Evolutionary conservation across 2,797 vertebrate species (phyloP).

Genomic region (Ammospiza maritima): DNA sequence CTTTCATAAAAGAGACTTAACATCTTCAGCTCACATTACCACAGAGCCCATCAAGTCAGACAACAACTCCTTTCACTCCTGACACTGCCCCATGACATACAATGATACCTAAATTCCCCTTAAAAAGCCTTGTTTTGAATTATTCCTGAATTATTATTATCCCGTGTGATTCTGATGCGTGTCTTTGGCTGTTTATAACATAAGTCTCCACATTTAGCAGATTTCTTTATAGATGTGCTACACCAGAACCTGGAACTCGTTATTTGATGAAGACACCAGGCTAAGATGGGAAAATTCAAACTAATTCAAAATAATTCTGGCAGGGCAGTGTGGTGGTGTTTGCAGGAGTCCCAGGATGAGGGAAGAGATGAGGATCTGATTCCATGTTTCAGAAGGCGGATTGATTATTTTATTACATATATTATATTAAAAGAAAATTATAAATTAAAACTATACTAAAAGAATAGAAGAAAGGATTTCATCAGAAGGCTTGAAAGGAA

Average conservation of each 20-base stretch:
- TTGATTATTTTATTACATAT: no score
- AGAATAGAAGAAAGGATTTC: no score
- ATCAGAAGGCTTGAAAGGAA: no score
- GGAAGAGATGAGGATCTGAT: no score
- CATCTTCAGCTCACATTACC: not conserved
- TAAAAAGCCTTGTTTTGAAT: not conserved
- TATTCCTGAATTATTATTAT: not conserved
- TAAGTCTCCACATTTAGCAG: not conserved
- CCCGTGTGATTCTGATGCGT: no score
- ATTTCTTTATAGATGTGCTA: not conserved
- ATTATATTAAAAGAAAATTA: no score
- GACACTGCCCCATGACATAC: not conserved
- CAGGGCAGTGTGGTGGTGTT: not conserved
- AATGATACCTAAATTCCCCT: not conserved
- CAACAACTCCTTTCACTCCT: not conserved
- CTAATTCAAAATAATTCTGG: no score
- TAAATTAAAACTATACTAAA: no score
- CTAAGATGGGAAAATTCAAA: not conserved
- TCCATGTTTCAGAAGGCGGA: no score
- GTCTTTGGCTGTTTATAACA: not conserved
- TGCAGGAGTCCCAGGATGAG: no score
- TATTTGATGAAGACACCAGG: not conserved
- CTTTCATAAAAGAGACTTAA: slow-evolving; percentile 36
- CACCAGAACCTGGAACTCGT: not conserved
- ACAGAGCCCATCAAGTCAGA: not conserved